These are phyloP conservation scores for Strigops habroptila DNA, from an alignment of 2,113 vertebrate species.

Conservation along the genomic window DNA sequence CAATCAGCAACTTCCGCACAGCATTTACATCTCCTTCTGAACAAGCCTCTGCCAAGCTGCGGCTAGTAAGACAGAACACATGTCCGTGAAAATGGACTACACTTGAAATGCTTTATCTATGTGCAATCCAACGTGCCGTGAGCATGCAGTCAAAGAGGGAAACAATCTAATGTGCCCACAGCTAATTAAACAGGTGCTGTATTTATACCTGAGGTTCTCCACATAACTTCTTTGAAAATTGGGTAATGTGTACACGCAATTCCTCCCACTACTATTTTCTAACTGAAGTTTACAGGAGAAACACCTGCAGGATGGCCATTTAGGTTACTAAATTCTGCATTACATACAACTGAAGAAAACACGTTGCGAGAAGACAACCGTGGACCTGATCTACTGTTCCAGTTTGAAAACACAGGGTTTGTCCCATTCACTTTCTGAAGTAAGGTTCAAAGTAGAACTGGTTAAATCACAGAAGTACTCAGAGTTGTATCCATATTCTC, in stretches of 20 bases:
- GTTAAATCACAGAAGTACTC: background rate
- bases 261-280: background rate
- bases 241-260: rapidly evolving
- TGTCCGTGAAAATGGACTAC: background rate
- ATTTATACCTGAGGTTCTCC: background rate
- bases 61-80: conserved; percentile 73
- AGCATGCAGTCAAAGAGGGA: background rate
- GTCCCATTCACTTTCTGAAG: background rate
- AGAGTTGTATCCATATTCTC: background rate
- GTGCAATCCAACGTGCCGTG: rapidly evolving
- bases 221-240: background rate
- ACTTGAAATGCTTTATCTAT: background rate
- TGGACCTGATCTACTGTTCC: background rate
- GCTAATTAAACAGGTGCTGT: background rate
- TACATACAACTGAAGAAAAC: background rate
- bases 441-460: background rate
- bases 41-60: conserved; percentile 99
- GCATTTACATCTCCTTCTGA: conserved; percentile 98
- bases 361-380: rapidly evolving
- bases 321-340: background rate
- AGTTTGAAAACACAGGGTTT: background rate
- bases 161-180: background rate
- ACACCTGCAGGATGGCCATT: background rate
- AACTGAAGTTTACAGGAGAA: background rate
- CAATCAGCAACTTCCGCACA: conserved; percentile 94